Evolutionary conservation across 2,888 invertebrate species (phyloP).

Genomic region (Leptinotarsa haldemani): DNA sequence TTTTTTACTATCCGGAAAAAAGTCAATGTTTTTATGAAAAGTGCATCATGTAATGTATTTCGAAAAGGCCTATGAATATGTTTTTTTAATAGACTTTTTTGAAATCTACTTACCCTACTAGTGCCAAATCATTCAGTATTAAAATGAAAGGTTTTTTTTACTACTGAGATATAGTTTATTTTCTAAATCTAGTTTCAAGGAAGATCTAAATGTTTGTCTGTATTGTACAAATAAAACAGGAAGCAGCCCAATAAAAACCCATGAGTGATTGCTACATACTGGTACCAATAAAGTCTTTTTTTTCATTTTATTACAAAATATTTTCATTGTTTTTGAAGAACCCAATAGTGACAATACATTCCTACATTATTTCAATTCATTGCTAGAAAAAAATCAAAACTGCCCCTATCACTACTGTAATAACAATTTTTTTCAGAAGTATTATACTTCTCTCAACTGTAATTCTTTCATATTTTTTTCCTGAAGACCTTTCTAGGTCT

Average conservation of each 20-base stretch:
- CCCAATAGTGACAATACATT: no score
- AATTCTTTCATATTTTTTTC: no score
- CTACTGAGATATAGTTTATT: no score
- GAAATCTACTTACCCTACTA: not conserved
- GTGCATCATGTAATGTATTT: not conserved
- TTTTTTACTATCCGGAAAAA: not conserved
- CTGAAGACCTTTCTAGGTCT: no score
- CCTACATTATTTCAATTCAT: no score
- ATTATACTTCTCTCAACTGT: no score
- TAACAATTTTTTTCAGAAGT: no score
- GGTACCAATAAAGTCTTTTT: not conserved
- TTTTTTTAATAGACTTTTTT: not conserved
- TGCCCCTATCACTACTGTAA: no score
- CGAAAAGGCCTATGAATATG: not conserved
- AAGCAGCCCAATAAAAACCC: not conserved
- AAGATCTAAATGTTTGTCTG: not conserved
- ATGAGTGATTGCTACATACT: not conserved
- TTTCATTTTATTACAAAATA: no score
- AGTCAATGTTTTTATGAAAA: not conserved
- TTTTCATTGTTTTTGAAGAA: no score
- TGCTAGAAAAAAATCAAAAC: no score
- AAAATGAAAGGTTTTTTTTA: not conserved
- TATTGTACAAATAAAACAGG: not conserved
- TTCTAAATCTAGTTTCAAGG: not conserved
- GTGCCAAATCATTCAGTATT: slow-evolving; percentile 1